Evolutionary conservation across 2,797 vertebrate species (phyloP).

Genomic region (Pantherophis vulpinus): DNA sequence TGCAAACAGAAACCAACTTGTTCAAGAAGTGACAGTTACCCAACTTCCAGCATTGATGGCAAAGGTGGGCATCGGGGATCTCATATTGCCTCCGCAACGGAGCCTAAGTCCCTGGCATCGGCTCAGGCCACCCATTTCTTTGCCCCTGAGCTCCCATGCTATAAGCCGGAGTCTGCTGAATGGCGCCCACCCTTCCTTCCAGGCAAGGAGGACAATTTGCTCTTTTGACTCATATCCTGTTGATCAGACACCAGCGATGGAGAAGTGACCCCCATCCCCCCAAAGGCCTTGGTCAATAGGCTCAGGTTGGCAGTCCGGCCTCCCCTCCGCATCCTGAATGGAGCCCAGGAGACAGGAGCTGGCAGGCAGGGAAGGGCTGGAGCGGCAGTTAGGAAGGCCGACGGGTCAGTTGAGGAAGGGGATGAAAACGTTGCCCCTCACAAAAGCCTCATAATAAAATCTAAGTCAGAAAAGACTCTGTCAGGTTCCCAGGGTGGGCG

Average conservation of each 20-base stretch:
- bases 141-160: neutral
- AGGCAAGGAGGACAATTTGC: neutral
- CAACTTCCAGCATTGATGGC: neutral
- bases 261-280: neutral
- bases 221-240: neutral
- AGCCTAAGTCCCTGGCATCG: neutral
- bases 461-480: neutral
- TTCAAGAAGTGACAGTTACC: neutral
- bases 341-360: neutral
- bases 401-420: neutral
- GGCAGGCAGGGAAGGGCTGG: neutral
- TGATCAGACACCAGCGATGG: neutral
- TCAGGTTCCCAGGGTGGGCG: neutral
- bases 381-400: too few relatives aligned
- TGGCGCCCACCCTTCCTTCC: neutral
- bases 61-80: neutral
- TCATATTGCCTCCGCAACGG: neutral
- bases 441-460: neutral
- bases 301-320: neutral
- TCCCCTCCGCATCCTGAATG: neutral
- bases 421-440: neutral
- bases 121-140: neutral
- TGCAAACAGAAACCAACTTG: neutral
- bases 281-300: neutral
- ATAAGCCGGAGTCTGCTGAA: neutral